Conservation (phyloP, 1,140 invertebrate species). For the Drosophila ananassae region DNA sequence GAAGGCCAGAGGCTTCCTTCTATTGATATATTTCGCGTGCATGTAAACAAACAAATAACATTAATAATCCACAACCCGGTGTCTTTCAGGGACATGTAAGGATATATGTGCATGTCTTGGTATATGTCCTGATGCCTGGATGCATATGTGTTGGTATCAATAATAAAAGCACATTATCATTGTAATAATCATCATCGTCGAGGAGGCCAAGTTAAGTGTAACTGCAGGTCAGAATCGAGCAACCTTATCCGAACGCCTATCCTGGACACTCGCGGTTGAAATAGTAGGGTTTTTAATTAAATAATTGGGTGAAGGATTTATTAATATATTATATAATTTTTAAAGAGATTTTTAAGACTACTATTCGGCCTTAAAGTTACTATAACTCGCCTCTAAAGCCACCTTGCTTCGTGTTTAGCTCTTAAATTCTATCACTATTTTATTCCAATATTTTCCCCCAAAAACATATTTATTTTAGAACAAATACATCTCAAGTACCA, state of each 20-base stretch:
- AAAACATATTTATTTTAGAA: no score
- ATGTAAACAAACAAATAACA: conserved; percentile 75
- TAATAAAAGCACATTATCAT: conserved; percentile 66
- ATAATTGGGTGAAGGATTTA: background rate
- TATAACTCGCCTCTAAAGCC: no score
- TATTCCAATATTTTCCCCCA: no score
- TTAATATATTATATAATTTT: no score
- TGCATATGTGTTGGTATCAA: conserved; percentile 53
- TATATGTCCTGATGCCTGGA: background rate
- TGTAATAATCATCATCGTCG: conserved; percentile 29
- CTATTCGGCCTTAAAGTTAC: no score
- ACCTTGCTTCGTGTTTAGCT: no score
- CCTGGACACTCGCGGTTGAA: background rate
- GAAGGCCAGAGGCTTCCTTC: conserved; percentile 32
- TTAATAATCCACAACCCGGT: conserved; percentile 50
- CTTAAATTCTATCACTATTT: no score
- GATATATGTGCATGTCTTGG: conserved; percentile 1
- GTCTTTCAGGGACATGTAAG: conserved; percentile 9
- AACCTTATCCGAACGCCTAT: conserved; percentile 16
- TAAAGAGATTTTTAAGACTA: no score
- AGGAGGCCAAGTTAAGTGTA: conserved; percentile 61
- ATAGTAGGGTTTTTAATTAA: background rate
- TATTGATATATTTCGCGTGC: conserved; percentile 66
- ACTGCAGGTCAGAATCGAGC: conserved; percentile 72
- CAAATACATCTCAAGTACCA: no score